Conservation (phyloP, 2,888 invertebrate genomes). For the Orthonevra nobilis region DNA sequence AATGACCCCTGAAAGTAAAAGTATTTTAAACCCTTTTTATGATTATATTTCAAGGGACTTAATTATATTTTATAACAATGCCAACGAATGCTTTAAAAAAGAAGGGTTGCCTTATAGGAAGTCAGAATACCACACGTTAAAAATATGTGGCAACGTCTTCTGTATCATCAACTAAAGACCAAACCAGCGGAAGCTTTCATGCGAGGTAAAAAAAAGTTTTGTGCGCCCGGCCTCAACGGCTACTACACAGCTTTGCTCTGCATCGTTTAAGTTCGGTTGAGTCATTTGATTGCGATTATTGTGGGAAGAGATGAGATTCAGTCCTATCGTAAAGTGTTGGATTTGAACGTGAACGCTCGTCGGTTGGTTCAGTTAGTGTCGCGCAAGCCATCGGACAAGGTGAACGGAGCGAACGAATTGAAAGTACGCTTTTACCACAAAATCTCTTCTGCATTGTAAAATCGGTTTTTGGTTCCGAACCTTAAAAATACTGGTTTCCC, state of each 20-base stretch:
- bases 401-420: conserved; percentile 61
- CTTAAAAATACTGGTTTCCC: conserved; percentile 67
- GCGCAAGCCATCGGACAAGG: conserved; percentile 61
- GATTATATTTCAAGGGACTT: no score
- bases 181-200: conserved; percentile 33
- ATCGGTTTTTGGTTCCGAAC: conserved; percentile 51
- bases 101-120: not conserved
- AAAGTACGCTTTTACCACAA: conserved; percentile 47
- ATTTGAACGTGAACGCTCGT: conserved; percentile 38
- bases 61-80: no score
- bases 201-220: conserved; percentile 2
- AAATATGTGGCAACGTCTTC: no score
- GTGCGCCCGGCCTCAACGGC: not conserved
- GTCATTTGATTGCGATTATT: conserved; percentile 52
- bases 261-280: conserved; percentile 50
- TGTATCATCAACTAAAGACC: not conserved
- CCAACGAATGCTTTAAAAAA: no score
- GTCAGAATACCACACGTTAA: not conserved
- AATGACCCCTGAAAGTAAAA: no score
- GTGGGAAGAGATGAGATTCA: conserved; percentile 46
- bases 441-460: conserved; percentile 44
- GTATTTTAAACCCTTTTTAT: no score
- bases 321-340: conserved; percentile 23
- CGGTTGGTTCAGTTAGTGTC: conserved; percentile 63
- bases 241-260: conserved; percentile 36